These are phyloP conservation scores for Tadarida brasiliensis DNA, from an alignment of 2,797 vertebrate species.

Conservation along the genomic window DNA sequence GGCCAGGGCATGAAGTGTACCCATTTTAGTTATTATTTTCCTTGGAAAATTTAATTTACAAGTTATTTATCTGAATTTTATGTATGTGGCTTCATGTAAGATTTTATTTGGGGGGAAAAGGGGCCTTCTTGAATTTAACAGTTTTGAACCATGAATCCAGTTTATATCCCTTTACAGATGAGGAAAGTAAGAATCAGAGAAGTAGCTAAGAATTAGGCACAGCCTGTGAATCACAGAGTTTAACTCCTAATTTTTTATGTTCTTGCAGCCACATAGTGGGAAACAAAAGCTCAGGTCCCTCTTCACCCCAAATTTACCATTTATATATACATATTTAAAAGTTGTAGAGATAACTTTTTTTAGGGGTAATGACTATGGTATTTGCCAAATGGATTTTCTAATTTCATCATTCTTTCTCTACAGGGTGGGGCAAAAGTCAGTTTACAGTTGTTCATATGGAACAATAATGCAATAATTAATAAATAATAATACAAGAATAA, in stretches of 20 bases:
- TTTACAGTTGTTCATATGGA: background rate
- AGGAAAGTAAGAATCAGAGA: background rate
- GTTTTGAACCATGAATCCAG: background rate
- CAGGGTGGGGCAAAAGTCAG: background rate
- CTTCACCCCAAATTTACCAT: background rate
- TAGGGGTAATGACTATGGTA: background rate
- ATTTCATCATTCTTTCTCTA: background rate
- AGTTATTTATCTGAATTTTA: constrained; percentile 18
- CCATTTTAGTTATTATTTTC: constrained; percentile 2
- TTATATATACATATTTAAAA: background rate
- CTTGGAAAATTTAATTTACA: constrained; percentile 34
- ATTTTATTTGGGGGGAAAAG: background rate
- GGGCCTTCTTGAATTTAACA: constrained; percentile 13
- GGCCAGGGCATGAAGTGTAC: background rate
- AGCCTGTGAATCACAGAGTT: background rate
- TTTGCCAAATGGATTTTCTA: background rate
- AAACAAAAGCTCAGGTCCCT: background rate
- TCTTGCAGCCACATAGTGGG: background rate
- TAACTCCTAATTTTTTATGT: background rate
- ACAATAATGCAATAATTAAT: background rate
- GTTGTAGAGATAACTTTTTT: background rate
- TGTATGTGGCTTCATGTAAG: background rate
- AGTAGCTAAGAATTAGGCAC: background rate
- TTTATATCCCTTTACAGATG: background rate
- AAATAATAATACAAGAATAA: background rate